phyloP scores from a whole-genome alignment of 1,140 invertebrate genomes.

The Philotrypesis tridentata region DNA sequence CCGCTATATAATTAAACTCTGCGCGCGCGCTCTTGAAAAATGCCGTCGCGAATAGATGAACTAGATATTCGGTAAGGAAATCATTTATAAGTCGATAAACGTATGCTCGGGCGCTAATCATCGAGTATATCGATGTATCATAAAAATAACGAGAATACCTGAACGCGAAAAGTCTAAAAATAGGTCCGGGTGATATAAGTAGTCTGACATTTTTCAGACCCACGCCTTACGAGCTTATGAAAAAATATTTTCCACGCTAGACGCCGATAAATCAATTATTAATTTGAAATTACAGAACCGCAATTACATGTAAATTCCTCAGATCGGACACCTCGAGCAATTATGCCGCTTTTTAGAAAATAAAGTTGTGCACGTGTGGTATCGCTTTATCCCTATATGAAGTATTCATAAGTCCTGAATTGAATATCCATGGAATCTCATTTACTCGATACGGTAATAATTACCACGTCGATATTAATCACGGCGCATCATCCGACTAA shows the following conservation, averaged over 20 bases:
- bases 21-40: too few relatives aligned
- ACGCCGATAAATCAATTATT: background rate
- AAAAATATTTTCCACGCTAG: background rate
- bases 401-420: background rate
- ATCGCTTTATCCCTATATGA: background rate
- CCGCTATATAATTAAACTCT: too few relatives aligned
- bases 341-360: background rate
- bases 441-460: background rate
- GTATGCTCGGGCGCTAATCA: too few relatives aligned
- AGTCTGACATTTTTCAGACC: too few relatives aligned
- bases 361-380: background rate
- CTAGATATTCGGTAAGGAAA: too few relatives aligned
- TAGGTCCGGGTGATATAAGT: too few relatives aligned
- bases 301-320: background rate
- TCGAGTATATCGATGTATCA: too few relatives aligned
- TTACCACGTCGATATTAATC: background rate
- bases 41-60: too few relatives aligned
- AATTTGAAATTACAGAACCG: background rate
- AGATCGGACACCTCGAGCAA: background rate
- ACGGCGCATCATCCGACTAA: background rate
- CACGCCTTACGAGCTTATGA: too few relatives aligned
- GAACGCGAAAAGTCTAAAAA: too few relatives aligned
- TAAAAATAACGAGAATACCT: too few relatives aligned
- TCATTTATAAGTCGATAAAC: too few relatives aligned
- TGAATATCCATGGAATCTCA: background rate